These are phyloP conservation scores for Rhodophaea formosa DNA, from an alignment of 2,888 invertebrate species.

Conservation along the genomic window DNA sequence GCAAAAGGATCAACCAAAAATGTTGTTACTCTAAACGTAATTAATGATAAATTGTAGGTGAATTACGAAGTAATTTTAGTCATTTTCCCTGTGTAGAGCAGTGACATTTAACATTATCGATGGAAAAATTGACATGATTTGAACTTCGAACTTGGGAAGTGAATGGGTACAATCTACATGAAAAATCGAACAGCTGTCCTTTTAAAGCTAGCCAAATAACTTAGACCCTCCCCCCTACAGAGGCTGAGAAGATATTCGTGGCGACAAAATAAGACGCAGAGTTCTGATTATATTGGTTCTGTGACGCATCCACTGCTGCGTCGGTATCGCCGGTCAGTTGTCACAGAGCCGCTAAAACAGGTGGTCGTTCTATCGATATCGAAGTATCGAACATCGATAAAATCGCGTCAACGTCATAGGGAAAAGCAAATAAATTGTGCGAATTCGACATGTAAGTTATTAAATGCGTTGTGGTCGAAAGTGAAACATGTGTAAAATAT, in stretches of 20 bases:
- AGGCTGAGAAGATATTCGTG: slow-evolving; percentile 12
- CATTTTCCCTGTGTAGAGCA: not conserved
- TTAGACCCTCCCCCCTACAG: slow-evolving; percentile 19
- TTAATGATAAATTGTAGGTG: too few relatives aligned
- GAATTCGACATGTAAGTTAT: slow-evolving; percentile 47
- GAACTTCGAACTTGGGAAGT: slow-evolving; percentile 44
- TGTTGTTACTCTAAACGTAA: too few relatives aligned
- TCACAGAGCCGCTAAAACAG: slow-evolving; percentile 38
- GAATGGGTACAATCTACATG: slow-evolving; percentile 31
- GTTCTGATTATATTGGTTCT: slow-evolving; percentile 37
- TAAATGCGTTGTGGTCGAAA: slow-evolving; percentile 33
- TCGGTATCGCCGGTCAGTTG: slow-evolving; percentile 41
- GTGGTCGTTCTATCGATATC: slow-evolving; percentile 44
- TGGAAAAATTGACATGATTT: slow-evolving; percentile 10
- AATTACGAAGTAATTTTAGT: too few relatives aligned
- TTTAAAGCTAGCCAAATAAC: slow-evolving; percentile 19
- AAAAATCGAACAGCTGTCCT: slow-evolving; percentile 26
- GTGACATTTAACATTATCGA: slow-evolving; percentile 16
- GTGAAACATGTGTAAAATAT: slow-evolving; percentile 36
- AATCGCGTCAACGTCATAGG: slow-evolving; percentile 38
- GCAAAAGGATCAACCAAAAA: too few relatives aligned
- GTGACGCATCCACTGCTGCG: slow-evolving; percentile 21
- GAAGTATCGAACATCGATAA: slow-evolving; percentile 31
- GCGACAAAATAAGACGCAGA: slow-evolving; percentile 25
- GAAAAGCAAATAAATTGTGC: slow-evolving; percentile 42